Evolutionary conservation across 2,888 invertebrate species (phyloP), one percentile per base, ranked within the genome.

Genomic region (Parascotia fuliginaria): DNA sequence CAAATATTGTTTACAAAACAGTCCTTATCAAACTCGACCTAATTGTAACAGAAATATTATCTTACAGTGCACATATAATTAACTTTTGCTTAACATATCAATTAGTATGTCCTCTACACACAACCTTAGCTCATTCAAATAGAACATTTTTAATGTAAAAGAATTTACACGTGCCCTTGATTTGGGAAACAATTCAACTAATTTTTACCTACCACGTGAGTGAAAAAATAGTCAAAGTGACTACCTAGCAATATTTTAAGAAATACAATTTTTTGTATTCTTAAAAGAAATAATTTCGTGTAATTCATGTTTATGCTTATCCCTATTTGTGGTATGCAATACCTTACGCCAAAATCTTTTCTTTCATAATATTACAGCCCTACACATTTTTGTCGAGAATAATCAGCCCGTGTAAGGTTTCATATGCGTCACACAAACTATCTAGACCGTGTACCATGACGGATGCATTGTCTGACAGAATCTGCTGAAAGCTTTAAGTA

Each of bases 361-460:
- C 13, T 31, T 31, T 31, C 12, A 13, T 7, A 9, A 9, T 28
- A 15, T 42, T 27, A 33, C 31, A 12, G 9, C 29, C 13, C 32
- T 31, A 4, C 22, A 34, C 22, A 13, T 24, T 64, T 48, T 65
- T 59, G 66, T 63, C 19, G 34, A 47, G 27, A 43, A 50, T 51
- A 60, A 58, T 59, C 52, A 56, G 42, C 37, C 46, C 67, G 74
- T 69, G 60, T 68, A 68, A 57, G 65, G 66, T 73, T 77, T 59
- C 70, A 38, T 46, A 65, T 69, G 60, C 74, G 78, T 71, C 72
- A 70, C 38, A 32, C 16, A 31, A 45, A 22, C 36, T 55, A 65
- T 64, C 50, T 65, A 55, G 70, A 77, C 73, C 80, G 73, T 79
- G 65, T 73, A 73, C 42, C 57, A 49, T 56, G 69, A 61, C 62